These are phyloP conservation scores for Stenurella melanura DNA, from an alignment of 2,888 invertebrate genomes.

Conservation along the genomic window DNA sequence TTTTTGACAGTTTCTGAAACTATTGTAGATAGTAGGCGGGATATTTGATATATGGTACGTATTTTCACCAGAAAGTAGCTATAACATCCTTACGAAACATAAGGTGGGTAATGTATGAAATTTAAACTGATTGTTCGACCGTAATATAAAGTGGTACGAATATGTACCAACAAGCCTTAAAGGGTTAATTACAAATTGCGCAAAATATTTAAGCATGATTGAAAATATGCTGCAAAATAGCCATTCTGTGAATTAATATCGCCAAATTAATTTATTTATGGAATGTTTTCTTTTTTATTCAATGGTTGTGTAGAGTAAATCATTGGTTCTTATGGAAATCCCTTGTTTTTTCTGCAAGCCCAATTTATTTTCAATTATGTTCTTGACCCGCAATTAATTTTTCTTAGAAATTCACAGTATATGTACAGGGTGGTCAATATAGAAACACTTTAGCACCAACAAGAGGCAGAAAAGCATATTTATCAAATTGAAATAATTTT, in stretches of 20 bases:
- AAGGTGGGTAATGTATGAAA: no score
- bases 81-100: no score
- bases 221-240: background rate
- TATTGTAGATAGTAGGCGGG: no score
- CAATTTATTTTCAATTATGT: constrained; percentile 7
- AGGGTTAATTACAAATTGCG: background rate
- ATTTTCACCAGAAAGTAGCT: no score
- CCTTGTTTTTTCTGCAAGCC: background rate
- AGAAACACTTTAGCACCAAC: no score
- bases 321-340: background rate
- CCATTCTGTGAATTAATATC: background rate
- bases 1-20: no score
- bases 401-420: background rate
- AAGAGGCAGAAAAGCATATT: no score
- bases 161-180: no score
- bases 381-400: background rate
- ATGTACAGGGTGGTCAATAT: background rate
- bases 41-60: no score
- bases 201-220: background rate
- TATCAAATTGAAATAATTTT: no score
- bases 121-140: no score
- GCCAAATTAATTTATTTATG: background rate
- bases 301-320: background rate
- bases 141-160: no score
- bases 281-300: background rate